Percentiles rank a stretch among this genome's conserved stretches.
These are phyloP conservation scores for Fratercula arctica DNA, from an alignment of 2,797 vertebrate species.

Conservation along the genomic window DNA sequence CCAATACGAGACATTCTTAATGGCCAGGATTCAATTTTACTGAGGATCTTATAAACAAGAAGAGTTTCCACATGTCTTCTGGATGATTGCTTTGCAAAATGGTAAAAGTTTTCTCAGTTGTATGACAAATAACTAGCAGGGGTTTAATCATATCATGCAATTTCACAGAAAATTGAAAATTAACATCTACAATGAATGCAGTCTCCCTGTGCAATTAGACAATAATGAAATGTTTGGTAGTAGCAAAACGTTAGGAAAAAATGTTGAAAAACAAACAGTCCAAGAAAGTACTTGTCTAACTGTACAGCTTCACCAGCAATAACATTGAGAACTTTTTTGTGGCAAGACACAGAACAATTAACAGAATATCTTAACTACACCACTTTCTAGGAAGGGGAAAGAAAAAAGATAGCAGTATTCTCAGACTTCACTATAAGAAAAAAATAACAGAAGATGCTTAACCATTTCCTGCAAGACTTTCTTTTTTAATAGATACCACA, in stretches of 20 bases:
- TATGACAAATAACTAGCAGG: neutral
- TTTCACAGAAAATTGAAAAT: neutral
- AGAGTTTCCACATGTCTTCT: neutral
- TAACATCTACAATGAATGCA: conserved; percentile 35
- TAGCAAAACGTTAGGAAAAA: neutral
- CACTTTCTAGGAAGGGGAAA: neutral
- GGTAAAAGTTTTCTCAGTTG: neutral
- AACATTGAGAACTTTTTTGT: neutral
- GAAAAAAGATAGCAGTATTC: neutral
- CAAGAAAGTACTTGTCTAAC: neutral
- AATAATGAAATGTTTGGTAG: conserved; percentile 30
- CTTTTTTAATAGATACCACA: neutral
- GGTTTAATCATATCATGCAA: neutral
- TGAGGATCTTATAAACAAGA: neutral
- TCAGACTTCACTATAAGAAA: neutral
- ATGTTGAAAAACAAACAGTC: neutral
- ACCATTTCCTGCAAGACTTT: neutral
- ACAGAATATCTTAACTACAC: neutral
- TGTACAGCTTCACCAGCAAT: neutral
- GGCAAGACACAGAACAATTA: neutral
- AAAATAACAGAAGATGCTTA: neutral
- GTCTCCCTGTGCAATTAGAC: neutral
- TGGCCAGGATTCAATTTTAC: neutral
- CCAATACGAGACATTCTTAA: neutral
- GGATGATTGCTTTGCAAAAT: neutral